phyloP scores from a whole-genome alignment of 2,113 vertebrate species.

The Aleadryas rufinucha region DNA sequence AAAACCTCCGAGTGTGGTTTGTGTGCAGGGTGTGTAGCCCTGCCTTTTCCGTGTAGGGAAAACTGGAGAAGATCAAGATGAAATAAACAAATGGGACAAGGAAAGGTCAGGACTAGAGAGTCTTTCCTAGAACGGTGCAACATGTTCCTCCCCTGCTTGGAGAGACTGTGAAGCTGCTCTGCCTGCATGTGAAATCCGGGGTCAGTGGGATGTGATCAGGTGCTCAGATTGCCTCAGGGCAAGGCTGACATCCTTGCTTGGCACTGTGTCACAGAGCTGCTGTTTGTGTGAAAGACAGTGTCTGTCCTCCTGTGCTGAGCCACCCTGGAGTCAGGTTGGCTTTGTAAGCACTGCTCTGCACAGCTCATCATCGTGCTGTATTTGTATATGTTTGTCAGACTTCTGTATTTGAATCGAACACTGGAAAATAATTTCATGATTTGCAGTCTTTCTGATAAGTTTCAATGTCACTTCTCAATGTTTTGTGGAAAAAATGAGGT shows the following conservation, averaged over 20 bases:
- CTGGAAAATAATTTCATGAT: neutral
- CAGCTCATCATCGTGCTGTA: neutral
- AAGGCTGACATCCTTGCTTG: neutral
- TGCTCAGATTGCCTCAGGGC: neutral
- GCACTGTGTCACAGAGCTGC: neutral
- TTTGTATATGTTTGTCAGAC: neutral
- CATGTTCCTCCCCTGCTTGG: neutral
- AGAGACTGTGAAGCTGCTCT: neutral
- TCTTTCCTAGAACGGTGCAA: neutral
- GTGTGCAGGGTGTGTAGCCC: neutral
- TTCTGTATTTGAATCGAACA: neutral
- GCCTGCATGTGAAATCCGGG: neutral
- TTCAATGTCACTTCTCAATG: neutral
- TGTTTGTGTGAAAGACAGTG: fast-evolving
- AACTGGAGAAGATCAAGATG: neutral
- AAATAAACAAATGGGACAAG: neutral
- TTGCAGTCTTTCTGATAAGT: neutral
- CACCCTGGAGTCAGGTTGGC: neutral
- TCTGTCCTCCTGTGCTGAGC: neutral
- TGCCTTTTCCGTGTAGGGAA: neutral
- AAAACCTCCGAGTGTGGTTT: neutral
- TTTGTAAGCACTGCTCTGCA: neutral
- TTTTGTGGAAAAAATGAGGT: neutral
- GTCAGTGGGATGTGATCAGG: neutral
- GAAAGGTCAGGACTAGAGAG: neutral